Base-by-base conservation (phyloP, 2,888 invertebrate genomes). In the Escarpia spicata region DNA sequence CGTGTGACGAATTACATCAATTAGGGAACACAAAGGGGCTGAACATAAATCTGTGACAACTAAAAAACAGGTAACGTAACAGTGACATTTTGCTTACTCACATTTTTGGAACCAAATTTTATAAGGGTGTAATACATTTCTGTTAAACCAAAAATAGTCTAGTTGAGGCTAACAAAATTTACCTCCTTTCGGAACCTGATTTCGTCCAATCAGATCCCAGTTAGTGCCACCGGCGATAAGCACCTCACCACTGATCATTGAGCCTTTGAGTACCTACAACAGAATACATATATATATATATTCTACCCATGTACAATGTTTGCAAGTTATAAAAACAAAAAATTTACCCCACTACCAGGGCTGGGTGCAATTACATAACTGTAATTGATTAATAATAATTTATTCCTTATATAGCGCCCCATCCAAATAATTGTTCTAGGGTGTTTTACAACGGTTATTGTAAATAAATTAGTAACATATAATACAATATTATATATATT, bases 191-290 rank as follows among this genome's bases (percentile, higher is more conserved):
- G 98, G 98, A 91, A 98, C 97, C 95, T 98, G 98, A 93, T 98
- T 97, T 93, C 98, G 97, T 0, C 98, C 98, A 92, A 98, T 98
- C 94, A 98, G 97, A 95, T 99, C 99, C 99, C 99, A 99, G 95
- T 98, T 98, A 0, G 98, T 98, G 95, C 98, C 97, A 2, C 99
- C 99, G 94, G 98, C 98, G 94, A 99, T 97, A 95, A 99, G 95
- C 93, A 99, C 92, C 93, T 96, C 96, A 9, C 96, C 96, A 90
- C 90, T 94, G 19, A 95, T 93, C 75, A 75, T 75, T 75, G 75
- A 75, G 3, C 75, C 75, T 75, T 75, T 26, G 75, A 75, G 75
- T 75, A 75, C 75, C 75, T 75, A 75, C 75, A 75, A 75, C 75
- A 75, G 26, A 75, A 75, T 52, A 15, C 15, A 52, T 52, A 52